A percentile compares a stretch with the other conserved stretches of the same genome.
These are phyloP conservation scores for Macrotrachela quadricornifera DNA, from an alignment of 1,140 invertebrate species.

Conservation along the genomic window DNA sequence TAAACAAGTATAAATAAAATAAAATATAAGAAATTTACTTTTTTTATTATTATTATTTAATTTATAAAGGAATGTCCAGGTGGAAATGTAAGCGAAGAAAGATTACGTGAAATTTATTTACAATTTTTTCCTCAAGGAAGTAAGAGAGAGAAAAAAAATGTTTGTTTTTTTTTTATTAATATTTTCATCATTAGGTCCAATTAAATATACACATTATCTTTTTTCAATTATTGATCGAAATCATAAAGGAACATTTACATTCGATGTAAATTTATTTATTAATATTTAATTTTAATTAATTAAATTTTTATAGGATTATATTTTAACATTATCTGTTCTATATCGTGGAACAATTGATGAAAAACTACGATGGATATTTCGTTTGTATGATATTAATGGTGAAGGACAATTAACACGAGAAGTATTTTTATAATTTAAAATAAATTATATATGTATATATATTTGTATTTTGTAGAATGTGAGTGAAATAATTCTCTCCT, in stretches of 20 bases:
- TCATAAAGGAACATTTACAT: constrained; percentile 77
- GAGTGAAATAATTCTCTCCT: constrained; percentile 52
- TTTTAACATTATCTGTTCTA: constrained; percentile 32
- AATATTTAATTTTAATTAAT: too few species aligned
- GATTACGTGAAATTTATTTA: constrained; percentile 71
- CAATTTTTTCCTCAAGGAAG: constrained; percentile 53
- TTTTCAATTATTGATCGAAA: constrained; percentile 91
- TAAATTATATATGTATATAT: too few species aligned
- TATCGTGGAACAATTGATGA: constrained; percentile 56
- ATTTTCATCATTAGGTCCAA: constrained; percentile 51
- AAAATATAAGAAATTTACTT: neutral
- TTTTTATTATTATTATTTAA: neutral
- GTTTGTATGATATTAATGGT: constrained; percentile 69
- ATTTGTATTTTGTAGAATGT: neutral
- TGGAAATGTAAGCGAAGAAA: constrained; percentile 66
- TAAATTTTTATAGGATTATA: constrained; percentile 46
- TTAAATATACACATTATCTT: constrained; percentile 83
- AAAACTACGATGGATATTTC: constrained; percentile 79
- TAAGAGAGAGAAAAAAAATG: neutral
- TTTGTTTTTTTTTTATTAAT: too few species aligned
- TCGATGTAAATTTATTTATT: constrained; percentile 44
- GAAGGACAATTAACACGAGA: constrained; percentile 59
- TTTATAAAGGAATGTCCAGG: constrained; percentile 61
- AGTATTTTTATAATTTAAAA: constrained; percentile 5
- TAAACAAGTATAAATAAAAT: constrained; percentile 54